Base-by-base conservation (phyloP, 2,113 vertebrate species). In the Motacilla tschutschensis region DNA sequence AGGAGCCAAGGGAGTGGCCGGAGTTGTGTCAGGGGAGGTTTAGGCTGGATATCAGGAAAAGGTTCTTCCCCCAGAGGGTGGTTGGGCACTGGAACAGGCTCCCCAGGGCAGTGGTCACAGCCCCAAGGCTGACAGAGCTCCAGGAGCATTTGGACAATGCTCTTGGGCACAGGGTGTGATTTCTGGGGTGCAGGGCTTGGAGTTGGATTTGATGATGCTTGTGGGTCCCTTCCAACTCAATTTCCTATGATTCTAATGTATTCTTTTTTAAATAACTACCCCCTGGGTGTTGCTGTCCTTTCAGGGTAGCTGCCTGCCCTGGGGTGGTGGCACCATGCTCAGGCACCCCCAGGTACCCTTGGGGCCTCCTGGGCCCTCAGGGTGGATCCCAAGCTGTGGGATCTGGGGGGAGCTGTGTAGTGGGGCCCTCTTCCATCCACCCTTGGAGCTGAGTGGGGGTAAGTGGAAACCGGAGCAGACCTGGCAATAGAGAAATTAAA, bases 61-160 rank as follows among this genome's bases (percentile, higher is more conserved):
- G 12, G 5, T 12, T 58, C 53, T 38, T 24, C 1, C 0, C 4
- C 28, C 28, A n/a, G 28, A 13, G 53, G 3, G 15, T 10, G 70
- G 1, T 0, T 0, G 3, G 80, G 36, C 69, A 57, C 2, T 65
- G 43, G 48, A 31, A 26, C 26, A 21, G 40, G 13, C 43, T 51
- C 14, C 14, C 11, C 36, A 22, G 38, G 18, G 26, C 2, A 50
- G n/a, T 5, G 21, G 12, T 10, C 43, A 31, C 4, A 0, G 35
- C 41, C 0, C 3, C 33, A 10, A 4, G 19, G 0, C 24, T 29
- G 29, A 1, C 41, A 2, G 19, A 63, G 41, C 2, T 47, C 15
- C 11, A 5, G 11, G 1, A 17, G 7, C 2, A 0, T 17, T 14
- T 31, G 51, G 20, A 8, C 31, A 41, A 12, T 0, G 2, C 14